Conservation (phyloP, 2,113 vertebrate species). For the Phasianus colchicus region DNA sequence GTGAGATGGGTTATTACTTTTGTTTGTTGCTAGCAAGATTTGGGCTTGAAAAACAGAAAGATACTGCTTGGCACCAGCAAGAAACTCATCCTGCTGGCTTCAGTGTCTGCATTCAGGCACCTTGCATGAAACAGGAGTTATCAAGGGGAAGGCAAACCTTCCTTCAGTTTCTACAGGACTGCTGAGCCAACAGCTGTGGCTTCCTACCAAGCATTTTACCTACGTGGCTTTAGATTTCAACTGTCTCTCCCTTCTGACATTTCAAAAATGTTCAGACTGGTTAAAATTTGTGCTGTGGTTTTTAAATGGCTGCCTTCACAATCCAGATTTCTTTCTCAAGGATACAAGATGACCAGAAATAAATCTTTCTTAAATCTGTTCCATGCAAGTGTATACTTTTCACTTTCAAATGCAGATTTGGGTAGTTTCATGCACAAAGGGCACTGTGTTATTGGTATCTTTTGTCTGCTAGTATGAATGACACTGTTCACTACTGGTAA, state of each 20-base stretch:
- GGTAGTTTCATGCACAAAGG: conserved; percentile 21
- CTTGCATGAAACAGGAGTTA: not conserved
- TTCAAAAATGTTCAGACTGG: conserved; percentile 5
- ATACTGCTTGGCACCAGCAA: conserved; percentile 19
- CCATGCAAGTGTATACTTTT: not conserved
- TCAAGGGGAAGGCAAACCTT: conserved; percentile 7
- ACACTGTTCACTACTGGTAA: not conserved
- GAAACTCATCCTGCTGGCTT: not conserved
- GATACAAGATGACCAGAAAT: not conserved
- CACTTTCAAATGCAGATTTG: conserved; percentile 8
- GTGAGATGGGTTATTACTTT: not conserved
- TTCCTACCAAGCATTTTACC: conserved; percentile 47
- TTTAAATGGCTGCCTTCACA: not conserved
- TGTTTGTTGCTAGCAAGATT: not conserved
- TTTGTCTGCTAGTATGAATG: not conserved
- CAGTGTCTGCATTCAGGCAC: not conserved
- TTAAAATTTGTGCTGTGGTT: conserved; percentile 14
- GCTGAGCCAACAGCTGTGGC: conserved; percentile 56
- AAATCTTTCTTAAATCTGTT: not conserved
- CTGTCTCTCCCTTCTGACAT: conserved; percentile 46
- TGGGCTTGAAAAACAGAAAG: not conserved
- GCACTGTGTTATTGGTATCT: not conserved
- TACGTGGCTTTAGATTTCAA: conserved; percentile 46
- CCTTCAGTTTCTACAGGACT: not conserved
- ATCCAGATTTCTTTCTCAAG: not conserved